Conservation (phyloP, 2,888 invertebrate genomes). For the Abrostola triplasia region DNA sequence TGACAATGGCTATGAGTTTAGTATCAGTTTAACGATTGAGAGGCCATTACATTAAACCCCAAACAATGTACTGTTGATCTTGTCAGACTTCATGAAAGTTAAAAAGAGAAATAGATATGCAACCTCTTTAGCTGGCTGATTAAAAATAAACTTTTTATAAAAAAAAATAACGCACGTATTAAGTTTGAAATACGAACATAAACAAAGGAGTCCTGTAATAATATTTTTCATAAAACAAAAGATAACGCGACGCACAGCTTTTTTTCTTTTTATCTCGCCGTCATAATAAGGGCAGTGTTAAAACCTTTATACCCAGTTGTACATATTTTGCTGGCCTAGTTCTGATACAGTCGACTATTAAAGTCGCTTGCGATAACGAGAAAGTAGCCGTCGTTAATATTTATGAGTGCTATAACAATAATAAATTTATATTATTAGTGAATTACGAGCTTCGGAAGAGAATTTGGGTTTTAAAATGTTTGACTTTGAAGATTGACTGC, state of each 20-base stretch:
- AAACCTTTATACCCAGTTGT: slow-evolving; percentile 37
- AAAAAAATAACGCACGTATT: neutral
- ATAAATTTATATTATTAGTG: slow-evolving; percentile 37
- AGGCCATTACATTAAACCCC: no score
- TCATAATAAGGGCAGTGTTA: slow-evolving; percentile 22
- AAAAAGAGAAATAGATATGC: no score
- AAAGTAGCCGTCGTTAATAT: slow-evolving; percentile 60
- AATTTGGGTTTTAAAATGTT: neutral
- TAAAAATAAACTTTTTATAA: neutral
- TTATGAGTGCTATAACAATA: slow-evolving; percentile 51
- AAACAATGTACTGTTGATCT: no score
- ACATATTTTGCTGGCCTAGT: slow-evolving; percentile 68
- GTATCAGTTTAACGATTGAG: no score
- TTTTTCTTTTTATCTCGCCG: slow-evolving; percentile 12
- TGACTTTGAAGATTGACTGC: no score
- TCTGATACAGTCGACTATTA: slow-evolving; percentile 63
- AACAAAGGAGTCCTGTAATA: slow-evolving; percentile 7
- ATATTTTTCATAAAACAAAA: slow-evolving; percentile 21
- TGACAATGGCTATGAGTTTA: no score
- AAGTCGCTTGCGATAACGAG: slow-evolving; percentile 61
- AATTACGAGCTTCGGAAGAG: slow-evolving; percentile 24
- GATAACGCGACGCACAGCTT: slow-evolving; percentile 10
- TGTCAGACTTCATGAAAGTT: no score
- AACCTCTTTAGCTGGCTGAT: no score
- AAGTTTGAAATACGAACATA: neutral